Conservation (phyloP, 2,797 vertebrate genomes). For the Synaphobranchus kaupii region DNA sequence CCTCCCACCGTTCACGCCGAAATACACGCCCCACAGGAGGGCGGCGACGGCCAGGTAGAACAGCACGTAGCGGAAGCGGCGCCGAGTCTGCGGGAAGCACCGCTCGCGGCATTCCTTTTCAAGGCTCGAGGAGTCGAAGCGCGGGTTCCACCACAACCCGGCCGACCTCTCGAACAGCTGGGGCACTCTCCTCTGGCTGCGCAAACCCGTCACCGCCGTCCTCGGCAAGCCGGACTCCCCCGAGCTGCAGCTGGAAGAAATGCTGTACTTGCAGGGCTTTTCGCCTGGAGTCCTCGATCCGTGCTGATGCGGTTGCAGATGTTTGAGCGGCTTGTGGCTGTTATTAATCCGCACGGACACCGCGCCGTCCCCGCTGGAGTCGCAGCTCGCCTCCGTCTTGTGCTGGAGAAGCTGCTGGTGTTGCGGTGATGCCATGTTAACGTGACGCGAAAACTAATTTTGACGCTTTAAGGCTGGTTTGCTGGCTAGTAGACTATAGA, state of each 20-base stretch:
- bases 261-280: constrained; percentile 88
- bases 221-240: constrained; percentile 81
- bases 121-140: constrained; percentile 91
- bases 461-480: constrained; percentile 44
- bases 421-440: constrained; percentile 85
- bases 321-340: constrained; percentile 60
- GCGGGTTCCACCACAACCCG: constrained; percentile 93
- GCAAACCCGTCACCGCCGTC: constrained; percentile 60
- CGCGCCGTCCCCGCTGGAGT: constrained; percentile 81
- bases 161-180: constrained; percentile 94
- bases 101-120: constrained; percentile 94
- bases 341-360: constrained; percentile 81
- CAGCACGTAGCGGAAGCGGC: constrained; percentile 91
- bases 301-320: constrained; percentile 49
- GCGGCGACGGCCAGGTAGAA: constrained; percentile 86
- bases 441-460: constrained; percentile 45
- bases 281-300: constrained; percentile 58
- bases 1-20: constrained; percentile 75
- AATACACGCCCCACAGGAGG: constrained; percentile 88
- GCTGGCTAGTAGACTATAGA: constrained; percentile 43
- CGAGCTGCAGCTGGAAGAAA: constrained; percentile 94
- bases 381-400: constrained; percentile 89
- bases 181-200: constrained; percentile 74
- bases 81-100: constrained; percentile 93
- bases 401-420: constrained; percentile 84